phyloP scores from a whole-genome alignment of 2,797 vertebrate species.

The Typhlichthys subterraneus region DNA sequence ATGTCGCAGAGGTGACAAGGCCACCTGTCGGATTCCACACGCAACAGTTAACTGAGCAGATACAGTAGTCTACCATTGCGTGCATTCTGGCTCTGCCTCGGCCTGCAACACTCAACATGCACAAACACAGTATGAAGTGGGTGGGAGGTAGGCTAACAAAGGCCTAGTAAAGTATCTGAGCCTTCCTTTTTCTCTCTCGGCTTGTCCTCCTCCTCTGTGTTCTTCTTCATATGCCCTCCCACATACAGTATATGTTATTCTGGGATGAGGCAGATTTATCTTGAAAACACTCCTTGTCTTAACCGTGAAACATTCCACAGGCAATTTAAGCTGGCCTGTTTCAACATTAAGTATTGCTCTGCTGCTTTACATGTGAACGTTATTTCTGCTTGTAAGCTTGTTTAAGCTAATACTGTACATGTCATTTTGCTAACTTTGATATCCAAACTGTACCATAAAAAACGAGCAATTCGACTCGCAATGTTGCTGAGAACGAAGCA shows the following conservation, averaged over 20 bases:
- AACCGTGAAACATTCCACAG: conserved; percentile 42
- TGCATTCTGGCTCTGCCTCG: background rate
- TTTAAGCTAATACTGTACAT: too few species aligned
- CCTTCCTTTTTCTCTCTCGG: conserved; percentile 48
- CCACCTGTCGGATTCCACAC: conserved; percentile 33
- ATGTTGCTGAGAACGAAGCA: too few species aligned
- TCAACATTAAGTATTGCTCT: too few species aligned
- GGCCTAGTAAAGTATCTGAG: conserved; percentile 45
- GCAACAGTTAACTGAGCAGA: background rate
- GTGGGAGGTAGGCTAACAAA: conserved; percentile 50
- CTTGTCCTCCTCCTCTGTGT: conserved; percentile 29
- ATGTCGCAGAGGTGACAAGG: conserved; percentile 40
- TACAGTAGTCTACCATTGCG: too few species aligned
- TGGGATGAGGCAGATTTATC: conserved; percentile 37
- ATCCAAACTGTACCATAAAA: too few species aligned
- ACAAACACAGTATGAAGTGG: conserved; percentile 26
- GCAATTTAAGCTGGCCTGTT: background rate
- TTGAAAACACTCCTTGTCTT: conserved; percentile 22
- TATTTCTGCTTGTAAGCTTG: too few species aligned
- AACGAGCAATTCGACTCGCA: too few species aligned
- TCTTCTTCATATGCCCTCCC: conserved; percentile 22
- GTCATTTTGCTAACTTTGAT: too few species aligned
- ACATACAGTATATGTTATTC: conserved; percentile 20
- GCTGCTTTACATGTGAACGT: too few species aligned
- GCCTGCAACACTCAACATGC: background rate